Evolutionary conservation across 2,797 vertebrate genomes (phyloP).

Genomic region (Peromyscus nudipes): DNA sequence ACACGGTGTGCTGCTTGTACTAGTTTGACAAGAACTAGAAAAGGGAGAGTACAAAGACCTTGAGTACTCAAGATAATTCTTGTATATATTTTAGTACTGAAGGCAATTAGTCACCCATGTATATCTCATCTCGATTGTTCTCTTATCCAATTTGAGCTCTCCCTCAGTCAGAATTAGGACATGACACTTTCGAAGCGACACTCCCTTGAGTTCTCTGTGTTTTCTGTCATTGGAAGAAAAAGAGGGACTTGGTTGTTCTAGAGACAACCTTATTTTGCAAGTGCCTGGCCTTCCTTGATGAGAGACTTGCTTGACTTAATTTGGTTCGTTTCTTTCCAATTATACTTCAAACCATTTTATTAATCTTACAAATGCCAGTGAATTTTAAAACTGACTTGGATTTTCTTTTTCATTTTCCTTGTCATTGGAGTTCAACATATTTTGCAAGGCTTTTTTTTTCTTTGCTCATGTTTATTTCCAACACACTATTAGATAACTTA

Average conservation of each 20-base stretch:
- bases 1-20: neutral
- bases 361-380: conserved; percentile 75
- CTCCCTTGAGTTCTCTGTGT: conserved; percentile 9
- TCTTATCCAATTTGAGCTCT: neutral
- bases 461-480: conserved; percentile 53
- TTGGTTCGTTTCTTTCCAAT: conserved; percentile 54
- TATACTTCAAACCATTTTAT: conserved; percentile 36
- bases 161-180: neutral
- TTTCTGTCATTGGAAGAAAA: neutral
- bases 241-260: conserved; percentile 23
- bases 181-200: neutral
- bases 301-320: conserved; percentile 71
- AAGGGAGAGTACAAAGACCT: neutral
- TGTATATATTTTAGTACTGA: neutral
- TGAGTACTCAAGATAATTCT: neutral
- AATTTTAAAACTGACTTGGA: conserved; percentile 69
- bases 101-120: neutral
- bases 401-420: conserved; percentile 63
- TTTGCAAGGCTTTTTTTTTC: conserved; percentile 53
- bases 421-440: conserved; percentile 68
- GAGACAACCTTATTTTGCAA: conserved; percentile 41
- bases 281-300: conserved; percentile 34
- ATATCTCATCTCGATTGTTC: neutral
- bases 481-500: conserved; percentile 4
- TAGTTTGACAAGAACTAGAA: neutral